Conservation (phyloP, 2,113 vertebrate genomes). For the Tamias sibiricus region DNA sequence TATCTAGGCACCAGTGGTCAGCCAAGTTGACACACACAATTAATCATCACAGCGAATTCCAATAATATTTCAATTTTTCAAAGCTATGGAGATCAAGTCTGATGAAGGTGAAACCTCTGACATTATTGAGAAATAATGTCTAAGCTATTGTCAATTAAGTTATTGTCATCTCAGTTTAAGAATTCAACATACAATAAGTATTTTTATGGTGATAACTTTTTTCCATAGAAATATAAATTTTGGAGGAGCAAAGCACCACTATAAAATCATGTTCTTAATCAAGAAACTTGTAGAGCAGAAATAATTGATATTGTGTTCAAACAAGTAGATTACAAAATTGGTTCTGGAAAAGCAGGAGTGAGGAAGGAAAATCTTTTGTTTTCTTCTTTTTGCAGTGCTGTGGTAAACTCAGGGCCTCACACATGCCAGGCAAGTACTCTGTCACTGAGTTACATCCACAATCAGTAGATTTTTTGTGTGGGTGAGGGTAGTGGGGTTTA, state of each 20-base stretch:
- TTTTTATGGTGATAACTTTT: neutral
- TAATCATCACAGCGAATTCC: constrained; percentile 38
- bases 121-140: constrained; percentile 19
- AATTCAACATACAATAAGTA: neutral
- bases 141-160: too few species aligned
- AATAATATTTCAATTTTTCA: neutral
- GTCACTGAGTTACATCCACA: neutral
- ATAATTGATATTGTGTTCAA: constrained; percentile 49
- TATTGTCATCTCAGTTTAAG: constrained; percentile 24
- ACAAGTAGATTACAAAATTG: constrained; percentile 12
- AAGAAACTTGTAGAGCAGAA: constrained; percentile 13
- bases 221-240: neutral
- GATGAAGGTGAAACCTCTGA: neutral
- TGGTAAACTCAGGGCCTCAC: neutral
- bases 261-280: constrained; percentile 37
- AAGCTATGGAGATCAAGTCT: constrained; percentile 19
- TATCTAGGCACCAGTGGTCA: neutral
- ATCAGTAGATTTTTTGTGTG: neutral
- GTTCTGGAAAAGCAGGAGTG: neutral
- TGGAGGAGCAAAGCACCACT: neutral
- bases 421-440: neutral
- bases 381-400: neutral
- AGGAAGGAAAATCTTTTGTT: neutral
- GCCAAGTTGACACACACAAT: constrained; percentile 22
- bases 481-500: too few species aligned